Base-by-base conservation (phyloP, 2,888 invertebrate species). In the Xanthorhoe designata region DNA sequence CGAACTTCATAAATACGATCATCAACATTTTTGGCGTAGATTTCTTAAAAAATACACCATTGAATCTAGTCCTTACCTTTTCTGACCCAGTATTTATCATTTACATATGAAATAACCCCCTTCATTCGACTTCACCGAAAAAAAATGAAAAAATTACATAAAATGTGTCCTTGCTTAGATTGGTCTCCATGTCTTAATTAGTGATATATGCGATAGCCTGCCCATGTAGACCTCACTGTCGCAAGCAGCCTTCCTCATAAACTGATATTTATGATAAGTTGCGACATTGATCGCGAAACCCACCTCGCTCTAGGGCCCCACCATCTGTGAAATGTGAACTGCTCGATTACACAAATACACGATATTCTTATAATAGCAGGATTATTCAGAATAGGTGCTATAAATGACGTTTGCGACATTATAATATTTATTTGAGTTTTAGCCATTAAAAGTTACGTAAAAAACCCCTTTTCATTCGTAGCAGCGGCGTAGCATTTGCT, bases 381-480 rank as follows among this genome's bases (percentile, higher is more conserved):
- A 42, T 3, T 42, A 4, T 32, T 32, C 7, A 32, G 8, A 35
- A 35, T 35, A 0, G 10, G 2, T 35, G 9, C 35, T 35, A 9
- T 35, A 35, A 4, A 42, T 42, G 13, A 42, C 4, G 38, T 10
- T 42, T 42, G 38, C 38, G 38, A 42, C 38, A 42, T 42, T 13
- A 42, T 42, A 7, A 32, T 24, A 24, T 9, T 35, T 9, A 35
- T 9, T 35, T 35, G 35, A 42, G 9, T 42, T 42, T 13, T 13
- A 42, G 38, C 10, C 13, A 42, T 42, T 6, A 24, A 32, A 10
- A 13, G 13, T 42, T 42, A 13, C 38, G 38, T 42, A 42, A 50
- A 4, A 32, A 19, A 2, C 19, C 18, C 10, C 10, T 19, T 18
- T 50, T 50, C 13, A 9, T 15, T 19, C 76, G 78, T 78, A 77